Percentiles rank a stretch among this genome's conserved stretches.
These are phyloP conservation scores for Cyprinodon brontotheroides DNA, from an alignment of 2,113 vertebrate species.

Conservation along the genomic window DNA sequence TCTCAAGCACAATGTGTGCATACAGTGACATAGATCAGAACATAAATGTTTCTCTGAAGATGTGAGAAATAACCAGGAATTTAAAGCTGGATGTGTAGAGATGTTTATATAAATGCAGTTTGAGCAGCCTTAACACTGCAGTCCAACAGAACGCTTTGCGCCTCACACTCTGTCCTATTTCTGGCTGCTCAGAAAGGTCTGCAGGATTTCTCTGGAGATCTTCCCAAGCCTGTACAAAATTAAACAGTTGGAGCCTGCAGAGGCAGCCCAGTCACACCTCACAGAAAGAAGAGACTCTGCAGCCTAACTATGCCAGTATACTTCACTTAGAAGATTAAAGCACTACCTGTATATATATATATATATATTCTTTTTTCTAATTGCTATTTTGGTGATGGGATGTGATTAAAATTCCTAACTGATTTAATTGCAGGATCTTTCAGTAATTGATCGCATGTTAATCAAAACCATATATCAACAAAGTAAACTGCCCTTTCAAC, in stretches of 20 bases:
- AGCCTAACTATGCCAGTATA: constrained; percentile 37
- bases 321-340: constrained; percentile 23
- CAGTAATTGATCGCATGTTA: too few species aligned
- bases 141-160: constrained; percentile 26
- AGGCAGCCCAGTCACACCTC: constrained; percentile 22
- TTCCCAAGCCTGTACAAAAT: constrained; percentile 56
- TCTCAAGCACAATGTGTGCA: neutral
- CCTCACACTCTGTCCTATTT: constrained; percentile 63
- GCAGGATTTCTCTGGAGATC: constrained; percentile 65
- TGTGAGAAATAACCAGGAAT: neutral
- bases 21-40: neutral
- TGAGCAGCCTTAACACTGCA: constrained; percentile 8
- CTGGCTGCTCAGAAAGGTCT: constrained; percentile 53
- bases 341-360: neutral
- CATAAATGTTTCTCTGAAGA: too few species aligned
- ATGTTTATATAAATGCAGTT: neutral
- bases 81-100: neutral
- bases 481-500: too few species aligned
- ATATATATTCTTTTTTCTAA: too few species aligned
- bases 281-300: constrained; percentile 32
- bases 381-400: too few species aligned
- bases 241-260: constrained; percentile 55
- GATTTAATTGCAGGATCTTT: too few species aligned
- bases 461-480: too few species aligned
- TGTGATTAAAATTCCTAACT: too few species aligned